These are phyloP conservation scores for Sesamia nonagrioides DNA, from an alignment of 1,140 invertebrate species.

Conservation along the genomic window DNA sequence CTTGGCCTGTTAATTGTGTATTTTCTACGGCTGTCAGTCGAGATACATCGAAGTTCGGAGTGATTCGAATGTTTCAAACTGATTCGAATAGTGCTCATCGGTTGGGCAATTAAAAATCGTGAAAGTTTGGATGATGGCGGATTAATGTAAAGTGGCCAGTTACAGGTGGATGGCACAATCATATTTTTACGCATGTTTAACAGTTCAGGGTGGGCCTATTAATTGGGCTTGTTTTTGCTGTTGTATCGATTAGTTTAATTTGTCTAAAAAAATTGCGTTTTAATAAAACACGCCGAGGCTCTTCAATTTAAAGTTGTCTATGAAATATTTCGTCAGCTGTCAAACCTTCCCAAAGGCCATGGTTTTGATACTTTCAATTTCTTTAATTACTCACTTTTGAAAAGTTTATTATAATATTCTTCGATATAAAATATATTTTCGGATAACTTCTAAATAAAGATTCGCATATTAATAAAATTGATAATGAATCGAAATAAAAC, in stretches of 20 bases:
- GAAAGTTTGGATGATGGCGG: conserved; percentile 11
- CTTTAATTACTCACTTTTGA: no score
- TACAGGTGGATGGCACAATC: conserved; percentile 23
- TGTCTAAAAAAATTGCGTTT: neutral
- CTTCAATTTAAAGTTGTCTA: conserved; percentile 3
- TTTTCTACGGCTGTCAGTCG: conserved; percentile 74
- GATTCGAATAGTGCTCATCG: neutral
- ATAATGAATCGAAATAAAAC: no score
- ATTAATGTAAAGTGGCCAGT: conserved; percentile 32
- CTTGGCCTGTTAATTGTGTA: conserved; percentile 76
- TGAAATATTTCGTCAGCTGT: no score
- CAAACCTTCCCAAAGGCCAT: no score
- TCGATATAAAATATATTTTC: no score
- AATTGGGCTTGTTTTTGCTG: neutral
- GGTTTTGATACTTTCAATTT: no score
- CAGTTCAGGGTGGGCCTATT: conserved; percentile 16
- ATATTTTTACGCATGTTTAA: conserved; percentile 24
- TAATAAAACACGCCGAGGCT: neutral
- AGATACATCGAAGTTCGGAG: conserved; percentile 31
- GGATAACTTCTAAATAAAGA: no score
- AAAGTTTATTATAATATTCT: no score
- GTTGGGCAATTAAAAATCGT: conserved; percentile 40
- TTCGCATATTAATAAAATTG: no score
- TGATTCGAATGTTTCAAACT: conserved; percentile 8
- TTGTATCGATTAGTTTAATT: neutral